Evolutionary conservation across 2,888 invertebrate species (phyloP).

Genomic region (Harmothoe impar): DNA sequence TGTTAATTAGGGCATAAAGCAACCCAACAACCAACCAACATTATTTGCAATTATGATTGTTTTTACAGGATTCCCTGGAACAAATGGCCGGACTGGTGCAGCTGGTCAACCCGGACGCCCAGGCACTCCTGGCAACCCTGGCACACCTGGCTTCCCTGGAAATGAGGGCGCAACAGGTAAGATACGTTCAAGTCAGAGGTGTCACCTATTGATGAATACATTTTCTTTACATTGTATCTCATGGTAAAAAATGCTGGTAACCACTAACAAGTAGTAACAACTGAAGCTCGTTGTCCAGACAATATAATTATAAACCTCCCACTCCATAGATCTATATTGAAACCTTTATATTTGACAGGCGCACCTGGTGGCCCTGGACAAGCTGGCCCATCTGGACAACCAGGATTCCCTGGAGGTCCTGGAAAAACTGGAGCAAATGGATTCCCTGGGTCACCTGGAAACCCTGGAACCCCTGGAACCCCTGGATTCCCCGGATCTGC

Average conservation of each 20-base stretch:
- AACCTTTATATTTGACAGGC: slow-evolving; percentile 63
- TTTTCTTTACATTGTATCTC: too few species aligned
- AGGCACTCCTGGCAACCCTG: slow-evolving; percentile 56
- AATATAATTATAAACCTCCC: too few species aligned
- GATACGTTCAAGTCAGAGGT: slow-evolving; percentile 72
- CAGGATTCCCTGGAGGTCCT: slow-evolving; percentile 40
- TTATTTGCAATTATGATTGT: too few species aligned
- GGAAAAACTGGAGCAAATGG: slow-evolving; percentile 8
- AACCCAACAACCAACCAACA: too few species aligned
- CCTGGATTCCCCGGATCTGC: slow-evolving; percentile 60
- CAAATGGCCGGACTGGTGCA: neutral
- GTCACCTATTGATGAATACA: too few species aligned
- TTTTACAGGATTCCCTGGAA: slow-evolving; percentile 24
- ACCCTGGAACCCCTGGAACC: slow-evolving; percentile 69
- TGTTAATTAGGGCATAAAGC: too few species aligned
- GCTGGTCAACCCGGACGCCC: neutral
- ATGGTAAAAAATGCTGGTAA: too few species aligned
- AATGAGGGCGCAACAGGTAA: slow-evolving; percentile 70
- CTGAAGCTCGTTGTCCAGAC: too few species aligned
- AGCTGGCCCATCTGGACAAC: slow-evolving; percentile 35
- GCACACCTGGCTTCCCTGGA: slow-evolving; percentile 13
- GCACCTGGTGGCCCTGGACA: slow-evolving; percentile 56
- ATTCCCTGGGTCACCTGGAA: slow-evolving; percentile 29
- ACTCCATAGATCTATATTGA: too few species aligned
- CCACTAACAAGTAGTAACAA: too few species aligned